Evolutionary conservation across 2,888 invertebrate species (phyloP), one percentile per base, ranked within the genome.

Genomic region (Spisula solida): DNA sequence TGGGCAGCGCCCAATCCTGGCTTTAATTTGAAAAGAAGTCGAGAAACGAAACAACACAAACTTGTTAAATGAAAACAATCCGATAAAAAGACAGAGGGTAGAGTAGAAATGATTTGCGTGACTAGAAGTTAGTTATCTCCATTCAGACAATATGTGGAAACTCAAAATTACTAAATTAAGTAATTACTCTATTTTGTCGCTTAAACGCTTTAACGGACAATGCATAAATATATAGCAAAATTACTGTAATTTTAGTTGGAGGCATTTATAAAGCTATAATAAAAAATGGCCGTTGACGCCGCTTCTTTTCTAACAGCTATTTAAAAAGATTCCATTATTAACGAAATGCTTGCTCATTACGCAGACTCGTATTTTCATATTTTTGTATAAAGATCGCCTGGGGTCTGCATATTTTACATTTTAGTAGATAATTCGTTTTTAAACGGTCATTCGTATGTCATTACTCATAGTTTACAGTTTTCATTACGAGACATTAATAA

Each of bases 141-240:
- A 81, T n/a, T 85, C 87, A 89, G 88, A 92, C 92, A 89, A 92
- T 88, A 89, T 84, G 86, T 88, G 89, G 89, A 89, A 90, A 92
- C 89, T 60, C 81, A 87, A 89, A 90, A 92, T 88, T 90, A 87
- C 86, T 82, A 88, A 89, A 90, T 90, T 90, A 86, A 83, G 88
- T 85, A 88, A 92, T 92, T 92, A 91, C 60, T 80, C 82, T 66
- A 83, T 88, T 75, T 75, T 86, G 92, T 83, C 82, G 88, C 85
- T 91, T 90, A 92, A 90, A 87, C 84, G 91, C 78, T 88, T 86
- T 90, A 88, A 88, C 90, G 91, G 88, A 84, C 88, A 81, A 85
- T 88, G 87, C 70, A 56, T 81, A 90, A 91, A 88, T 85, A 85
- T 84, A 85, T 85, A 60, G 79, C 82, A 88, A 88, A 91, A 91